phyloP scores from a whole-genome alignment of 2,797 vertebrate species.

The Synaphobranchus kaupii region DNA sequence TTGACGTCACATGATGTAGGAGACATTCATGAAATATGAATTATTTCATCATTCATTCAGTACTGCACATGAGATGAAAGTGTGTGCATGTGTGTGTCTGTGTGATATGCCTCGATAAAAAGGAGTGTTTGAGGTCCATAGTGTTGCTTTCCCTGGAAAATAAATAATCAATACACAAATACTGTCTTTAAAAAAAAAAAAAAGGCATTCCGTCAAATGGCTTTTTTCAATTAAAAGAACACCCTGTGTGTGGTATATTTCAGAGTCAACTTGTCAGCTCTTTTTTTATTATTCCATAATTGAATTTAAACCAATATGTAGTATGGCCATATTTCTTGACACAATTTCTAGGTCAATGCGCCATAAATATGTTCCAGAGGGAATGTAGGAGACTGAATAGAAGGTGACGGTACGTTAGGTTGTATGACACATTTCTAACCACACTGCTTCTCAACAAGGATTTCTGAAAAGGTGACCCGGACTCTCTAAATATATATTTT shows the following conservation, averaged over 20 bases:
- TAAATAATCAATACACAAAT: not conserved
- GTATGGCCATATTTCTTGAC: conserved; percentile 48
- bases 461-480: not conserved
- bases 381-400: not conserved
- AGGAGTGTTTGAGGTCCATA: not conserved
- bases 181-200: no score
- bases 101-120: not conserved
- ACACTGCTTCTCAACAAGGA: not conserved
- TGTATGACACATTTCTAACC: not conserved
- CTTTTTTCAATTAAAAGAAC: not conserved
- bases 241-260: not conserved
- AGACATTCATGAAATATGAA: no score
- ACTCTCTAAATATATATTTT: not conserved
- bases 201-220: not conserved
- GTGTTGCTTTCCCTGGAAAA: not conserved
- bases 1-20: no score
- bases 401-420: conserved; percentile 42
- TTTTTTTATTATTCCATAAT: conserved; percentile 38
- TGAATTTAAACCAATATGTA: conserved; percentile 44
- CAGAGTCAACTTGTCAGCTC: not conserved
- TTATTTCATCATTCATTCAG: no score
- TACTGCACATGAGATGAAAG: no score
- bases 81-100: no score
- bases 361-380: conserved; percentile 38
- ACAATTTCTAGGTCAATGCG: conserved; percentile 14